Percentiles rank a stretch among this genome's conserved stretches.
These are phyloP conservation scores for Plectus sambesii DNA, from an alignment of 1,140 invertebrate species.

Conservation along the genomic window DNA sequence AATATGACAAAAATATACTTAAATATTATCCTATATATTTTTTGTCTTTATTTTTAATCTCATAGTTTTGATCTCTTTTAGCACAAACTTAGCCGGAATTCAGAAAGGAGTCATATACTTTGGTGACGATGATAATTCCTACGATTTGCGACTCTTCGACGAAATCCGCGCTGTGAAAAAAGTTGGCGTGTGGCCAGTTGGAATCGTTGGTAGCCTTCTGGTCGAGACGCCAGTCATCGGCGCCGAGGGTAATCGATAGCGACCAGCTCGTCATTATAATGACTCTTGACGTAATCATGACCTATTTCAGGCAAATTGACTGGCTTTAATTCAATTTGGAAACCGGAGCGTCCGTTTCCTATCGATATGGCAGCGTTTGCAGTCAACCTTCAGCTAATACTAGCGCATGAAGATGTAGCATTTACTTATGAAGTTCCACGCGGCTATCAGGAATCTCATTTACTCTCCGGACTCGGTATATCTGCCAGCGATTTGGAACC, in stretches of 20 bases:
- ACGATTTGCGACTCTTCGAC: conserved; percentile 72
- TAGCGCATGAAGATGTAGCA: conserved; percentile 24
- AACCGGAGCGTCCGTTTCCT: conserved; percentile 37
- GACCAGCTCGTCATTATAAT: conserved; percentile 9
- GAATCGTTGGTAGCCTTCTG: conserved; percentile 41
- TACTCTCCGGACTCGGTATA: conserved; percentile 27
- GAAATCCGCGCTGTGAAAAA: conserved; percentile 51
- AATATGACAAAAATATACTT: too few relatives aligned
- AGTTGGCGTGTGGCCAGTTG: conserved; percentile 43
- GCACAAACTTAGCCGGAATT: background rate
- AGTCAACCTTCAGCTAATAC: conserved; percentile 37
- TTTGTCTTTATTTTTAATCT: too few relatives aligned
- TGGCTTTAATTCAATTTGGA: conserved; percentile 40
- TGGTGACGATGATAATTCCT: conserved; percentile 97
- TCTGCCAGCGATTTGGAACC: conserved; percentile 34
- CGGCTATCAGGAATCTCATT: conserved; percentile 44
- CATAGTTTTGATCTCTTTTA: conserved; percentile 43
- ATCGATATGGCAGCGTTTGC: conserved; percentile 45
- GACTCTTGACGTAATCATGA: background rate
- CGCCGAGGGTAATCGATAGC: background rate
- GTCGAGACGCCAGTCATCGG: conserved; percentile 32
- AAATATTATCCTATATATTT: too few relatives aligned
- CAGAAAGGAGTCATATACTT: conserved; percentile 75
- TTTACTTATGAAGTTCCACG: conserved; percentile 36
- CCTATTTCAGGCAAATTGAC: conserved; percentile 25